These are phyloP conservation scores for Plectropomus leopardus DNA, from an alignment of 2,113 vertebrate species.

Conservation along the genomic window DNA sequence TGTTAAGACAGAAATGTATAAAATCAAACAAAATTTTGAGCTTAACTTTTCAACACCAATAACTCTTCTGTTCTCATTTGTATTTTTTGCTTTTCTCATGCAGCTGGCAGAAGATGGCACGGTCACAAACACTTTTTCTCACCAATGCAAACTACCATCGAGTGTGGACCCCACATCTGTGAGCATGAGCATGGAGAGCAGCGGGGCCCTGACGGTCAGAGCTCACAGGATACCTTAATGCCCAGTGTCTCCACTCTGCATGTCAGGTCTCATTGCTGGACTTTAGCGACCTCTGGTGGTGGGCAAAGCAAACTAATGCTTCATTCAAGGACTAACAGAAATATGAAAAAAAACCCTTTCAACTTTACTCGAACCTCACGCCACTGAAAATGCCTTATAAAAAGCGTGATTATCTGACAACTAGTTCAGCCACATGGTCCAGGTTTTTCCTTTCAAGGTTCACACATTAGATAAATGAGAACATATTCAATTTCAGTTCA, in stretches of 20 bases:
- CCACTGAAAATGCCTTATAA: neutral
- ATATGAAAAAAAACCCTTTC: neutral
- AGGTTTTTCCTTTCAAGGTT: too few relatives aligned
- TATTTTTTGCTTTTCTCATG: neutral
- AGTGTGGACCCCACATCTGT: constrained; percentile 91
- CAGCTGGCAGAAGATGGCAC: constrained; percentile 90
- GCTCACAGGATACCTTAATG: constrained; percentile 78
- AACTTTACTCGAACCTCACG: neutral
- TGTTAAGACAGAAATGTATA: neutral
- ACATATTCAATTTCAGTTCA: too few relatives aligned
- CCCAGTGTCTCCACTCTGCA: neutral
- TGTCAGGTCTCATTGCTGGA: neutral
- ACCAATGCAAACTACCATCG: constrained; percentile 92
- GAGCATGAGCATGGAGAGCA: constrained; percentile 84
- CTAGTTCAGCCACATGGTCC: too few relatives aligned
- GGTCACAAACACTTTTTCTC: constrained; percentile 90
- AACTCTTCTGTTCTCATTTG: too few relatives aligned
- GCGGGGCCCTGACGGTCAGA: constrained; percentile 88
- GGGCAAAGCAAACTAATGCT: too few relatives aligned
- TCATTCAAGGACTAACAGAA: neutral
- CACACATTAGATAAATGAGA: too few relatives aligned
- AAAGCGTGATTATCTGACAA: too few relatives aligned
- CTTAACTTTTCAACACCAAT: too few relatives aligned
- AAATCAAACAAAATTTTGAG: too few relatives aligned
- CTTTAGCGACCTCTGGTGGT: constrained; percentile 39